These are phyloP conservation scores for Columbina picui DNA, from an alignment of 2,113 vertebrate genomes.

Conservation along the genomic window DNA sequence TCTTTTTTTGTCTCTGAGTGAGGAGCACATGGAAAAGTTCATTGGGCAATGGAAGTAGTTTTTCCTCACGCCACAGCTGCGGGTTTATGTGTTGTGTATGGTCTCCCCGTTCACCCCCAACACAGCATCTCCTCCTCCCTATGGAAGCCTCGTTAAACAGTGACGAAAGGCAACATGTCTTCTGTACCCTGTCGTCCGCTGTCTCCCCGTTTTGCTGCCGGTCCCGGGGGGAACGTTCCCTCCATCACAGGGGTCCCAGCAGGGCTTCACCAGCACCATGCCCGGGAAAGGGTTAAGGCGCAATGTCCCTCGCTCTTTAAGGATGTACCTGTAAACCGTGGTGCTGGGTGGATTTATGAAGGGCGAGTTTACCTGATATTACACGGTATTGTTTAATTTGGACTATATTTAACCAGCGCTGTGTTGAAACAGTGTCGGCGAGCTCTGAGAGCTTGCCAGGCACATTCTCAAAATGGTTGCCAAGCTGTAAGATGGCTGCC, in stretches of 20 bases:
- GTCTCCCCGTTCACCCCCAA: neutral
- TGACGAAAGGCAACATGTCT: neutral
- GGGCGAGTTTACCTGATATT: constrained; percentile 74
- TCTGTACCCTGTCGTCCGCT: neutral
- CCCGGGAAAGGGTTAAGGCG: constrained; percentile 65
- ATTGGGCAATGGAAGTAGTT: constrained; percentile 9
- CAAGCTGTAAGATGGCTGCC: constrained; percentile 98
- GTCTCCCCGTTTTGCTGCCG: neutral
- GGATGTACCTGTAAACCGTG: constrained; percentile 35
- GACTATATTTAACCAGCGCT: constrained; percentile 79
- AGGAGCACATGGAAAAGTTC: constrained; percentile 22
- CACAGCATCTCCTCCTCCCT: constrained; percentile 14
- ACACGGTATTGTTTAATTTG: constrained; percentile 72
- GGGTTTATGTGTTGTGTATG: constrained; percentile 7
- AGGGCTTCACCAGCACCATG: neutral
- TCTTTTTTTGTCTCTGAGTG: neutral
- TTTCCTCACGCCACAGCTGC: constrained; percentile 5
- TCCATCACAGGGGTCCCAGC: neutral
- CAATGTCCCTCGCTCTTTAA: neutral
- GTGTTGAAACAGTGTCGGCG: constrained; percentile 82
- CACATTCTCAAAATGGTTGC: constrained; percentile 97
- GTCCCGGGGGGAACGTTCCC: fast-evolving
- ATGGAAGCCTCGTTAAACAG: constrained; percentile 7
- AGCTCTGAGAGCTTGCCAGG: constrained; percentile 84
- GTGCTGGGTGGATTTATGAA: constrained; percentile 30